phyloP scores from a whole-genome alignment of 2,113 vertebrate species.

The Lophura nycthemera region DNA sequence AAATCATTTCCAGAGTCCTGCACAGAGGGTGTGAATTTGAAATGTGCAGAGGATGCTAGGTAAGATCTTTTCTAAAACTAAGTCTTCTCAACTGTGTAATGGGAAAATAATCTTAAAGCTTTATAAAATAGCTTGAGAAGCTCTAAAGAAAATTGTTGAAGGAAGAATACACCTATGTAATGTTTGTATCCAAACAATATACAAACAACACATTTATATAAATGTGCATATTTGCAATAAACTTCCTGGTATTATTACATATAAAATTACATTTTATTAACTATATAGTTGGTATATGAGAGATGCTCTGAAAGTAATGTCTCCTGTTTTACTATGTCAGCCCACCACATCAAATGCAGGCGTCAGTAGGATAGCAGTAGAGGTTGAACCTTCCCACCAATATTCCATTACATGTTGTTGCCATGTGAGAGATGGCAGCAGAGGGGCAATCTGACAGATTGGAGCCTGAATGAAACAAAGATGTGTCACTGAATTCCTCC shows the following conservation, averaged over 20 bases:
- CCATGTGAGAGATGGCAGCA: too few species aligned
- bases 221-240: not conserved
- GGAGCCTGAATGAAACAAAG: too few species aligned
- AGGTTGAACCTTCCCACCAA: too few species aligned
- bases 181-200: not conserved
- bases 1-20: constrained; percentile 36
- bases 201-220: not conserved
- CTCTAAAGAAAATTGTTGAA: not conserved
- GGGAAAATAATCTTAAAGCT: not conserved
- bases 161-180: not conserved
- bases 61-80: not conserved
- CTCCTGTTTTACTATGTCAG: too few species aligned
- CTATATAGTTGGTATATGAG: too few species aligned
- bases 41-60: not conserved
- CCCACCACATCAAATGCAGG: too few species aligned
- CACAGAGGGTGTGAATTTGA: not conserved
- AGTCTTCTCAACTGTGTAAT: not conserved
- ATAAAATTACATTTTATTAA: not conserved
- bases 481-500: too few species aligned
- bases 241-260: not conserved
- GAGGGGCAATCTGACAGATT: too few species aligned
- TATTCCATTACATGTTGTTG: too few species aligned
- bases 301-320: too few species aligned
- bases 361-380: too few species aligned
- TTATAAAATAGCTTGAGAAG: not conserved